Percentiles rank a stretch among this genome's conserved stretches.
Evolutionary conservation across 2,113 vertebrate genomes (phyloP).

Genomic region (Cercopithecus mona): DNA sequence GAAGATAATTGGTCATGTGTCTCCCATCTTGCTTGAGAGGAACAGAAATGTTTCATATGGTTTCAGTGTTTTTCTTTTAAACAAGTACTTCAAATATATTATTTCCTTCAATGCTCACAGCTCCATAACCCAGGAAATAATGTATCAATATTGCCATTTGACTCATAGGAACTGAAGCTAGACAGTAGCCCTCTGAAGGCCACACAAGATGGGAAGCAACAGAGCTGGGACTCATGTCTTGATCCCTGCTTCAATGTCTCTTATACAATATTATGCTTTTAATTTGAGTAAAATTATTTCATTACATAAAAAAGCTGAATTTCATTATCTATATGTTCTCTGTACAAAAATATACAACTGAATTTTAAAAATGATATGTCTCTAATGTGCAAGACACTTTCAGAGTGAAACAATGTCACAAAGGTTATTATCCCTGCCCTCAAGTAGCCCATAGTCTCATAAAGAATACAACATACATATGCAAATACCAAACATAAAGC

Average conservation of each 20-base stretch:
- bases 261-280: neutral
- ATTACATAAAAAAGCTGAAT: neutral
- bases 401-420: neutral
- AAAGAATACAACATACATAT: neutral
- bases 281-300: conserved; percentile 6
- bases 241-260: neutral
- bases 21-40: neutral
- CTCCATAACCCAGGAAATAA: neutral
- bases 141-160: rapidly evolving
- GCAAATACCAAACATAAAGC: neutral
- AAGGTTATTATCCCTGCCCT: neutral
- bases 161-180: neutral
- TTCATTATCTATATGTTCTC: neutral
- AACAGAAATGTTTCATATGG: neutral
- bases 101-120: neutral
- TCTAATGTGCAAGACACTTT: neutral
- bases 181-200: neutral
- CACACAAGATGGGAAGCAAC: neutral
- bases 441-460: neutral
- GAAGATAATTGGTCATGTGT: neutral
- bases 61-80: neutral
- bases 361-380: neutral
- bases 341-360: neutral
- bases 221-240: neutral
- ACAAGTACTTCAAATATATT: neutral